A percentile compares a stretch with the other conserved stretches of the same genome.
Evolutionary conservation across 1,140 invertebrate genomes (phyloP).

Genomic region (Drosophila sucinea): DNA sequence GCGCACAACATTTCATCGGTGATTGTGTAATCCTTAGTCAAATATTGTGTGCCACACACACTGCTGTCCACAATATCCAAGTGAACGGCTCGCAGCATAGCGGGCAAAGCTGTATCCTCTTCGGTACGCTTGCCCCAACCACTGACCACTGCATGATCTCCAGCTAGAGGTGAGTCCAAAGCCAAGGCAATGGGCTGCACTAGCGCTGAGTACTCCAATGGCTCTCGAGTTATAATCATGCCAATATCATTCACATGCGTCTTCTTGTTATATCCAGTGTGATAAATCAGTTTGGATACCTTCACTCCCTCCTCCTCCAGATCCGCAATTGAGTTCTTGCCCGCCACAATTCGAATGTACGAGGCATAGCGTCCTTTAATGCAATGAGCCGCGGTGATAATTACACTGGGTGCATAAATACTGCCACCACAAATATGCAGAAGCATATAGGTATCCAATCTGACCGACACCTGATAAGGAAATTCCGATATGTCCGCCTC

Average conservation of each 20-base stretch:
- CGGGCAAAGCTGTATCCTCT: constrained; percentile 48
- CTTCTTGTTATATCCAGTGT: constrained; percentile 61
- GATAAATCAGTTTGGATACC: constrained; percentile 63
- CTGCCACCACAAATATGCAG: constrained; percentile 68
- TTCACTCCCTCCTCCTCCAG: constrained; percentile 64
- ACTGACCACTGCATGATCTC: constrained; percentile 76
- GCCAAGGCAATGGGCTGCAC: constrained; percentile 71
- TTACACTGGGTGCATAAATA: constrained; percentile 84
- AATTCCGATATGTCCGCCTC: constrained; percentile 56
- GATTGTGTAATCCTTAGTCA: constrained; percentile 82
- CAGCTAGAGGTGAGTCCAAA: constrained; percentile 26
- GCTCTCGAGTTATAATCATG: constrained; percentile 62
- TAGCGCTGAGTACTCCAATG: constrained; percentile 43
- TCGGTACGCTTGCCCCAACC: constrained; percentile 83
- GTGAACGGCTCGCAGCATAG: constrained; percentile 65
- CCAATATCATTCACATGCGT: constrained; percentile 79
- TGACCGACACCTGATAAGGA: constrained; percentile 69
- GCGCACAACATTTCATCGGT: constrained; percentile 89
- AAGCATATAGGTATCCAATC: constrained; percentile 67
- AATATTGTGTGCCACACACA: constrained; percentile 58
- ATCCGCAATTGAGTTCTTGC: constrained; percentile 67
- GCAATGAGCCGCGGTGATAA: constrained; percentile 86
- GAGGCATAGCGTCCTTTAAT: constrained; percentile 73
- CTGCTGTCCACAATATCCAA: constrained; percentile 82
- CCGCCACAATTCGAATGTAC: constrained; percentile 59